Evolutionary conservation across 2,797 vertebrate species (phyloP), one percentile per base, ranked within the genome.

Genomic region (Hafferia zeledoni): DNA sequence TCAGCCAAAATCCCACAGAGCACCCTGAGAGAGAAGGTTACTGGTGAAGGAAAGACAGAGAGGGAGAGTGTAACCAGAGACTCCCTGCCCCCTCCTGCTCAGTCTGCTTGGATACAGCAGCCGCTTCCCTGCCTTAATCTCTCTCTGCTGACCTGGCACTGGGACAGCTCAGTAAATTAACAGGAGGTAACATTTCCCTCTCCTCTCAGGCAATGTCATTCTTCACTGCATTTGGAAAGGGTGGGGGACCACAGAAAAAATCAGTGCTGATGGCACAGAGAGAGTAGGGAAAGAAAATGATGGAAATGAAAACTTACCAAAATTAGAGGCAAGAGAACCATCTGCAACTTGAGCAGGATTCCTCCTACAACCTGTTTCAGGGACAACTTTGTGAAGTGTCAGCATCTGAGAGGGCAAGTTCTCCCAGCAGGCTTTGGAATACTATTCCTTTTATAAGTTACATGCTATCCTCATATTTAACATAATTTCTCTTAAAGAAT

Each of bases 1-100:
- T 43, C 80, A 57, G 87, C 67, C 78, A 41, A 88, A 95, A 93
- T 43, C 90, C 81, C 92, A 64, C 74, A 63, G 72, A 96, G 83
- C n/a, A 76, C 95, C 95, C 93, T 50, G 77, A 84, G 87, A 94
- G 80, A 83, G 80, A 96, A 97, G 80, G 95, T 95, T 94, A 86
- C 60, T 76, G 91, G 67, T 81, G 63, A 88, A 80, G 72, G 91
- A 93, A 91, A 91, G 64, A 30, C 50, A 52, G 76, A 47, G 64
- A 55, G 68, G 52, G 69, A 93, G 53, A 61, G 59, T 95, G 97
- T 97, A 97, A 97, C 93, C 89, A 97, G 97, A 97, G 87, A 94
- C 95, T 96, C 96, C 95, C 93, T 91, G 90, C 89, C 96, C 95
- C 95, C 96, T 95, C 95, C 90, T 86, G 79, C 63, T 96, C 90